Conservation (phyloP, 2,797 vertebrate genomes). For the Lateolabrax maculatus region DNA sequence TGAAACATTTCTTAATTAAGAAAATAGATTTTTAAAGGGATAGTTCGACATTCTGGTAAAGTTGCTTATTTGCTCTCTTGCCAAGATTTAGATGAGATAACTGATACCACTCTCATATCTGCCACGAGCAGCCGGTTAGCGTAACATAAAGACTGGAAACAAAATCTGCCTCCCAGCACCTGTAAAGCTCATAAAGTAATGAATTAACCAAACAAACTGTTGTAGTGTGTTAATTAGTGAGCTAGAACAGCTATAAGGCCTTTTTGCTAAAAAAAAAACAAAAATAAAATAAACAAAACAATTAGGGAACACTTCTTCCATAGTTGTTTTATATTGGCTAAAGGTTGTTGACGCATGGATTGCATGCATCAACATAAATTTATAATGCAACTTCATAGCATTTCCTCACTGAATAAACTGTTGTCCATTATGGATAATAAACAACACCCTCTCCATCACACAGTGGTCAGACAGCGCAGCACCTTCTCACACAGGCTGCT, state of each 20-base stretch:
- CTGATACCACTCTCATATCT: not conserved
- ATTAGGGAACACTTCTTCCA: not conserved
- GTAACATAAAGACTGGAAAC: not conserved
- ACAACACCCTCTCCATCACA: no score
- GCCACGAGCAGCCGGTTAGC: not conserved
- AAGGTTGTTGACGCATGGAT: not conserved
- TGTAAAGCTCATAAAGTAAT: not conserved
- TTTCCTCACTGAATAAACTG: no score
- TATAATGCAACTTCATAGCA: not conserved
- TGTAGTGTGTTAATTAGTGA: not conserved
- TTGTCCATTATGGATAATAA: no score
- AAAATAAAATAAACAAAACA: no score
- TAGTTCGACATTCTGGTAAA: not conserved
- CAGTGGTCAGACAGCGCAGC: no score
- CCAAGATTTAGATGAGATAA: not conserved
- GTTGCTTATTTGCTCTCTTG: not conserved
- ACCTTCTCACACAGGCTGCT: no score
- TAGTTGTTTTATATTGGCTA: not conserved
- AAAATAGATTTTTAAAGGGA: not conserved
- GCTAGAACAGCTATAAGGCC: not conserved
- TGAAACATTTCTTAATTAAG: not conserved
- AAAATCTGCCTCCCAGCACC: not conserved
- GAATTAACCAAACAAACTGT: not conserved
- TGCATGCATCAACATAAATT: not conserved
- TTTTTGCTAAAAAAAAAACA: no score